Conservation (phyloP, 2,888 invertebrate species). For the Lathronympha strigana region DNA sequence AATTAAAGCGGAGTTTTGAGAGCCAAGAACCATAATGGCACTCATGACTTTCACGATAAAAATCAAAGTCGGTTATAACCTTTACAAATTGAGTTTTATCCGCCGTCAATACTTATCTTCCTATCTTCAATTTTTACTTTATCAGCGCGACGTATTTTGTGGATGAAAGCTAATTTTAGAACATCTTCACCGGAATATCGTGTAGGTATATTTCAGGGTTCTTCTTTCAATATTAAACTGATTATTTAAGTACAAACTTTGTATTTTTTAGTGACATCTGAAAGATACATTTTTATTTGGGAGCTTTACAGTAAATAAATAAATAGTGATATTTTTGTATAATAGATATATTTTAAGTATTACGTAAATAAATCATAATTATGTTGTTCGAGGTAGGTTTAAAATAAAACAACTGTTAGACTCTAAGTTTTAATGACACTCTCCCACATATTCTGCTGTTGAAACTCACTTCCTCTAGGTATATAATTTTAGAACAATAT, state of each 20-base stretch:
- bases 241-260: no score
- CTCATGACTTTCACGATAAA: constrained; percentile 31
- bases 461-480: background rate
- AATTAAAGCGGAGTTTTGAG: background rate
- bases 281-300: no score
- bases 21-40: background rate
- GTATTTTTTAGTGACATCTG: no score
- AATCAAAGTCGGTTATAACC: constrained; percentile 25
- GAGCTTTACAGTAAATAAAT: no score
- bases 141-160: constrained; percentile 19
- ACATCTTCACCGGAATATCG: background rate
- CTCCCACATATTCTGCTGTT: background rate
- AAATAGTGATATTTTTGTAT: no score
- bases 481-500: constrained; percentile 1
- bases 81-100: constrained; percentile 29
- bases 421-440: background rate
- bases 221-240: no score
- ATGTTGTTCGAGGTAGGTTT: no score
- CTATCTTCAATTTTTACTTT: constrained; percentile 30
- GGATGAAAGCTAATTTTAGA: constrained; percentile 20
- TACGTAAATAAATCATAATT: no score
- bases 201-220: no score
- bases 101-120: constrained; percentile 37
- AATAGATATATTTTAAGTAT: no score
- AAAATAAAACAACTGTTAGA: no score